Percentiles rank a stretch among this genome's conserved stretches.
Evolutionary conservation across 2,113 vertebrate species (phyloP).

Genomic region (Elephas maximus): DNA sequence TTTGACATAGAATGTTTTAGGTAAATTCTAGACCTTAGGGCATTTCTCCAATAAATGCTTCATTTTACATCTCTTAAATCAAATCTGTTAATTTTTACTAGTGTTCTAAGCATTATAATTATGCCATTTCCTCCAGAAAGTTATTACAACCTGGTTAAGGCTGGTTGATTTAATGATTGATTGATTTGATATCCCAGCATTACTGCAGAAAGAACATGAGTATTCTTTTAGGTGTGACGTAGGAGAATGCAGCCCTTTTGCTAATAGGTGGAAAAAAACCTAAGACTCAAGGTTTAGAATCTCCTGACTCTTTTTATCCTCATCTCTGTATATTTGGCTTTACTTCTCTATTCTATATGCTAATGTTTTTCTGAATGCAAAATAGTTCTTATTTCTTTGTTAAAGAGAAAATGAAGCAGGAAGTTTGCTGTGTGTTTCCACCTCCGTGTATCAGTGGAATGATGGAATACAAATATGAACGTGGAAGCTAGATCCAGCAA

Average conservation of each 20-base stretch:
- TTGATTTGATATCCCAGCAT: constrained; percentile 21
- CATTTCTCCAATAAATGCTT: background rate
- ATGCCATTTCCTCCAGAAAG: background rate
- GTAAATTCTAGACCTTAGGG: background rate
- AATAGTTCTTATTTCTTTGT: background rate
- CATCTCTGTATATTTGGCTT: background rate
- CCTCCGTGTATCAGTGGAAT: background rate
- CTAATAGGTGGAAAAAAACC: background rate
- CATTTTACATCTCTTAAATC: background rate
- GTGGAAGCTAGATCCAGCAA: background rate
- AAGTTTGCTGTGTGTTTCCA: background rate
- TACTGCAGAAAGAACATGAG: background rate
- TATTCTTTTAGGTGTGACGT: background rate
- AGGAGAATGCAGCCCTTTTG: background rate
- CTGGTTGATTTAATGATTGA: background rate
- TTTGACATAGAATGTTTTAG: background rate
- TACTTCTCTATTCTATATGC: background rate
- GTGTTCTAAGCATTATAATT: background rate
- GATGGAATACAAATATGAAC: background rate
- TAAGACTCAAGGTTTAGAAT: background rate
- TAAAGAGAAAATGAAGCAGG: background rate
- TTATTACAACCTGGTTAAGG: background rate
- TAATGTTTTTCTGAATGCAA: constrained; percentile 16
- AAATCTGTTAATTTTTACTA: constrained; percentile 14
- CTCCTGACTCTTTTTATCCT: background rate